Base-by-base conservation (phyloP, 35 echinoderm and acorn worm genomes). In the Patiria miniata region DNA sequence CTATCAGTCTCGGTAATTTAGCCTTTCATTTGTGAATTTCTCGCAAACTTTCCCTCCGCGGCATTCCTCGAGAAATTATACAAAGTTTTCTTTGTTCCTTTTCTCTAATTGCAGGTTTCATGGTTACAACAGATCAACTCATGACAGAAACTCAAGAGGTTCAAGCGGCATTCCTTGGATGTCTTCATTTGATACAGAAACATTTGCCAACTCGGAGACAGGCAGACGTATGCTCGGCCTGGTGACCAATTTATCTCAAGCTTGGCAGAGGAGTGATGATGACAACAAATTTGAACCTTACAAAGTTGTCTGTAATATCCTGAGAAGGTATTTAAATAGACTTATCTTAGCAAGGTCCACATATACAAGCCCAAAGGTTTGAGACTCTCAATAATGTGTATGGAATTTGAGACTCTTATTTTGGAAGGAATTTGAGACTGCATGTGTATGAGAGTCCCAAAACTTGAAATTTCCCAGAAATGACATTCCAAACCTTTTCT, bases 311-410 rank as follows among this genome's bases (percentile, higher is more conserved):
- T 23, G 37, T 23, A 39, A 89, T 54, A 61, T 93, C 7, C 23
- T 93, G 26, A 80, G 91, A 84, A 93, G 86, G 91, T 93, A 82
- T 44, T 18, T 83, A n/a, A 8, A 17, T 16, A 7, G 15, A 10
- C 18, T 23, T 38, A 53, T 81, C 10, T 54, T 14, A 10, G 3
- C 14, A 3, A 33, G 7, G 36, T 39, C 10, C 52, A 57, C 39
- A 9, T 33, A 23, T 15, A 44, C 29, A 55, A 12, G 30, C 80
- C 2, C 2, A 54, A 17, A 16, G 23, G 6, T 15, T 47, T 8
- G 0, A 40, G 1, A 52, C 53, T 37, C 12, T 0, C 10, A 34
- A 7, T 1, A 26, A 78, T 29, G 40, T 21, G 38, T 6, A 23
- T 10, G 29, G 23, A 68, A 73, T 69, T 26, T 17, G n/a, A 8